A percentile compares a stretch with the other conserved stretches of the same genome.
Evolutionary conservation across 1,140 invertebrate species (phyloP).

Genomic region (Tetramorium simillimum): DNA sequence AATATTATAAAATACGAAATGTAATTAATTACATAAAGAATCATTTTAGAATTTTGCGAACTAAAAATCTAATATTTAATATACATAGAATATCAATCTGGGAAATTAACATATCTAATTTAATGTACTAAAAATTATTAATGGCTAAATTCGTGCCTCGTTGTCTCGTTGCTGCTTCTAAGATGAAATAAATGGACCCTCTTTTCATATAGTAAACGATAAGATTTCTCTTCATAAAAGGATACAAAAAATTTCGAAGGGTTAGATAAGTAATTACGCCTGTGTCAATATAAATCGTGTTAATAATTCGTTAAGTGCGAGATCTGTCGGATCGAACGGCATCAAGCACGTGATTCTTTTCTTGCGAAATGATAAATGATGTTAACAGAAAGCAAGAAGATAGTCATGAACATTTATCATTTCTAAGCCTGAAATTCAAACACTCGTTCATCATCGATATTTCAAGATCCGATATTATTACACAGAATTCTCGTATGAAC

Average conservation of each 20-base stretch:
- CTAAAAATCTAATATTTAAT: neutral
- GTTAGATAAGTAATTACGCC: neutral
- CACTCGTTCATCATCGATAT: slow-evolving; percentile 18
- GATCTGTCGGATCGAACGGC: neutral
- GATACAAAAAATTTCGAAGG: neutral
- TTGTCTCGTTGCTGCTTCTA: neutral
- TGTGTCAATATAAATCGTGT: neutral
- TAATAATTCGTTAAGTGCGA: slow-evolving; percentile 29
- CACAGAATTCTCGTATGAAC: neutral
- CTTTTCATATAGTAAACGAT: neutral
- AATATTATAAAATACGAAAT: neutral
- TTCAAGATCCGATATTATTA: neutral
- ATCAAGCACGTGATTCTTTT: neutral
- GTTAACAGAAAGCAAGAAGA: neutral
- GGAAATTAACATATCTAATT: neutral
- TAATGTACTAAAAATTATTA: slow-evolving; percentile 10
- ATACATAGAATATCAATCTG: neutral
- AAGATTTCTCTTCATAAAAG: neutral
- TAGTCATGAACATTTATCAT: neutral
- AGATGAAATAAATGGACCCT: neutral
- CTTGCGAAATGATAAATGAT: slow-evolving; percentile 28
- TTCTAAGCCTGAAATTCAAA: slow-evolving; percentile 31
- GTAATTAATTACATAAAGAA: neutral
- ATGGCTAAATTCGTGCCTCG: neutral
- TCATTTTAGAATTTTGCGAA: neutral